phyloP scores from a whole-genome alignment of 2,888 invertebrate species.

The Mechanitis mazaeus region DNA sequence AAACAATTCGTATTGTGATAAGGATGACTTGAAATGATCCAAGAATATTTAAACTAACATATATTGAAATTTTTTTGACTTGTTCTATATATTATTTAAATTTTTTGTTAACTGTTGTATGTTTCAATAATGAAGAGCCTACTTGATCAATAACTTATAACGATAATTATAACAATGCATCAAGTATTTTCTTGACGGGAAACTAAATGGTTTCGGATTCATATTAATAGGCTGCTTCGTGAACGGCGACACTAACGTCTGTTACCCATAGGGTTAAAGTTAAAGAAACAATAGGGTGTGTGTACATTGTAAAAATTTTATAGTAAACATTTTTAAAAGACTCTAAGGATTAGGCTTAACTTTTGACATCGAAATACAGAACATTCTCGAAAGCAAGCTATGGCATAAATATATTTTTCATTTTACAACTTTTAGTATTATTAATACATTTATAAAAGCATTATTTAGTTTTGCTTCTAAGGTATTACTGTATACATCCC shows the following conservation, averaged over 20 bases:
- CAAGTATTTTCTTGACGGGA: slow-evolving; percentile 19
- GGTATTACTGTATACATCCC: background rate
- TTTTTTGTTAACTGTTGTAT: slow-evolving; percentile 1
- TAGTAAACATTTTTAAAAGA: background rate
- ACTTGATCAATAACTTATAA: slow-evolving; percentile 16
- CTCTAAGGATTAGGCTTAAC: too few species aligned
- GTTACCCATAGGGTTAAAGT: slow-evolving; percentile 39
- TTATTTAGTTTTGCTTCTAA: too few species aligned
- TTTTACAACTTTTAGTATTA: too few species aligned
- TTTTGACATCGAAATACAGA: too few species aligned
- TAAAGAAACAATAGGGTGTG: slow-evolving; percentile 11
- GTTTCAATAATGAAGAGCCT: slow-evolving; percentile 14
- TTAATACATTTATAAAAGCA: too few species aligned
- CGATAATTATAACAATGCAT: slow-evolving; percentile 17
- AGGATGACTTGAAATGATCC: too few species aligned
- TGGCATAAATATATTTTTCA: too few species aligned
- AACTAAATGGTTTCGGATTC: slow-evolving; percentile 38
- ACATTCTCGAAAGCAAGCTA: too few species aligned
- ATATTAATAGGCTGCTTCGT: slow-evolving; percentile 51
- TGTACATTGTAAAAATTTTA: background rate
- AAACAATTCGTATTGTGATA: too few species aligned
- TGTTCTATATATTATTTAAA: slow-evolving; percentile 9
- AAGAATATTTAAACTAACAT: too few species aligned
- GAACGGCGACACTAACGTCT: slow-evolving; percentile 50
- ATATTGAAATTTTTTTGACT: slow-evolving; percentile 22